Conservation (phyloP, 2,888 invertebrate species). For the Drosophila recens region DNA sequence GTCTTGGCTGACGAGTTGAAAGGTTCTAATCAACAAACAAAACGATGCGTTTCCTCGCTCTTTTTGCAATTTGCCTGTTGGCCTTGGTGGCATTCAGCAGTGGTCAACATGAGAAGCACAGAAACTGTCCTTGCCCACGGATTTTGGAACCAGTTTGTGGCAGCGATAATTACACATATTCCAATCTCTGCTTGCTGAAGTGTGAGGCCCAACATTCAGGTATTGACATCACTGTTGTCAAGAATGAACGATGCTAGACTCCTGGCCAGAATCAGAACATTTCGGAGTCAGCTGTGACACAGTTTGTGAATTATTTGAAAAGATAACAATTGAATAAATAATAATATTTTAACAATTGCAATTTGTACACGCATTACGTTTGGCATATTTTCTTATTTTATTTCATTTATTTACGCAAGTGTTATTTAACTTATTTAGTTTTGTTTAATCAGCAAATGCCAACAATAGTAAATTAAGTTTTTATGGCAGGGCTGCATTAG, state of each 20-base stretch:
- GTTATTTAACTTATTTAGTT: conserved; percentile 10
- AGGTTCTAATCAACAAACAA: conserved; percentile 26
- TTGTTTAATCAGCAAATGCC: conserved; percentile 42
- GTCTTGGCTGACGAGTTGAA: conserved; percentile 39
- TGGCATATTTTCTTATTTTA: background rate
- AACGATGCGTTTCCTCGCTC: conserved; percentile 62
- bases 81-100: conserved; percentile 44
- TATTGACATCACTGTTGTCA: conserved; percentile 41
- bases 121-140: conserved; percentile 32
- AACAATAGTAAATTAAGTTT: conserved; percentile 21
- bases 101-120: no score
- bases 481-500: conserved; percentile 10
- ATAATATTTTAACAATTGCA: conserved; percentile 3
- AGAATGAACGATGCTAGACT: conserved; percentile 53
- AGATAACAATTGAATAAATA: conserved; percentile 26
- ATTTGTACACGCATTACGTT: conserved; percentile 14
- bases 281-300: background rate
- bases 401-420: conserved; percentile 45
- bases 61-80: conserved; percentile 58
- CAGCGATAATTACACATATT: conserved; percentile 55
- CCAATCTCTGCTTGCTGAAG: conserved; percentile 69
- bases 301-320: conserved; percentile 4
- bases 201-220: conserved; percentile 63
- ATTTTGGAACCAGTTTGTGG: conserved; percentile 46
- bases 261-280: background rate